Base-by-base conservation (phyloP, 2,888 invertebrate genomes). In the Lacanobia wlatinum region DNA sequence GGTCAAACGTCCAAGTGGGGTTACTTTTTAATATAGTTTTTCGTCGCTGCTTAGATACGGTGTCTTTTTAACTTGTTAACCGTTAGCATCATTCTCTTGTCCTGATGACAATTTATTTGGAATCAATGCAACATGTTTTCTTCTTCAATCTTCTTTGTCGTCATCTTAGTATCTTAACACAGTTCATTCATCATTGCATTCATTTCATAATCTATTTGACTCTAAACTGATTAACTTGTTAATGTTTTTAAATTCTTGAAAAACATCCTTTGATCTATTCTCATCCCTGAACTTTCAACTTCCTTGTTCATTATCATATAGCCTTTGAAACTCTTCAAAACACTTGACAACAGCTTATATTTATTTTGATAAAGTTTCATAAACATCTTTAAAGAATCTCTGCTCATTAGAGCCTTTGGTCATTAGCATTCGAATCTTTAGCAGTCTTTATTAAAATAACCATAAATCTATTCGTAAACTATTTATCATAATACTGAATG, bases 201-300 rank as follows among this genome's bases (percentile, higher is more conserved):
- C 23, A 53, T 12, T 9, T 14, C 23, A 14, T 23, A 23, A 14
- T 53, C 21, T 52, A 28, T 3, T 28, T 28, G 28, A 28, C 28
- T 52, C 23, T 53, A 23, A 14, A 23, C 50, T 48, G 23, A 66
- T 16, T 21, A 18, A 18, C 6, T 5, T 28, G 14, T 46, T n/a
- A 43, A 23, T 9, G 12, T 18, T 7, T 53, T 48, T 12, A 21
- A 46, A 14, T 28, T 66, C 12, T 59, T 53, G 1, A 40, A 53
- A 63, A 2, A 23, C 16, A 53, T 38, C 46, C 3, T 62, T 63
- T 63, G 59, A 50, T 78, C 38, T 71, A 21, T n/a, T 43, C 18
- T 55, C 43, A 60, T 67, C 59, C 67, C 14, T 75, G 70, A 83
- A 67, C 78, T 73, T 69, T 72, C 34, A 28, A 73, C 68, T 60